A percentile compares a stretch with the other conserved stretches of the same genome.
These are phyloP conservation scores for Micropterix aruncella DNA, from an alignment of 2,888 invertebrate species.

Conservation along the genomic window DNA sequence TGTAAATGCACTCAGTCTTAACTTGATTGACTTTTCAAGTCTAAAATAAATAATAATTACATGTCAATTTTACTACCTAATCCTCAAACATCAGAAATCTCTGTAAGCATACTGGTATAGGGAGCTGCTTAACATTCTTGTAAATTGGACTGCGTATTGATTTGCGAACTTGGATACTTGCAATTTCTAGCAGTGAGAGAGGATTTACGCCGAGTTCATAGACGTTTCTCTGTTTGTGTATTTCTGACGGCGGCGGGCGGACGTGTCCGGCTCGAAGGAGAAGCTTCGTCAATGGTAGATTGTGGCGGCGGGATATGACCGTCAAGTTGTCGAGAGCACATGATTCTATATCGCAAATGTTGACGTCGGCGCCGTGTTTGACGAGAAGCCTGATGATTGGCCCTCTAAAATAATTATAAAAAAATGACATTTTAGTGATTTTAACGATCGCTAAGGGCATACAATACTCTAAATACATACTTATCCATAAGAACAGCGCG, in stretches of 20 bases:
- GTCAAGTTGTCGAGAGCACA: conserved; percentile 40
- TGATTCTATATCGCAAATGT: conserved; percentile 38
- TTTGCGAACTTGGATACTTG: background rate
- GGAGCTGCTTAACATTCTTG: background rate
- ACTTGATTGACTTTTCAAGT: no score
- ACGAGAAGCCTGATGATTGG: conserved; percentile 40
- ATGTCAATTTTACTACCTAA: no score
- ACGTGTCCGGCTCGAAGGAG: background rate
- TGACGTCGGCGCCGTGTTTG: conserved; percentile 48
- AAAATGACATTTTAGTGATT: conserved; percentile 8
- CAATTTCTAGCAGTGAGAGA: background rate
- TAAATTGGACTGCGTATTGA: background rate
- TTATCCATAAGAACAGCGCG: conserved; percentile 34
- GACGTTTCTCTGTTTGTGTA: background rate
- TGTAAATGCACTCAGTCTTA: no score
- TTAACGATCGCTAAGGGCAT: no score
- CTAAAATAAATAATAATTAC: no score
- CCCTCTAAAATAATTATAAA: conserved; percentile 21
- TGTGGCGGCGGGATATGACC: conserved; percentile 14
- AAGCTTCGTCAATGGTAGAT: background rate
- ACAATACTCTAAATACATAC: no score
- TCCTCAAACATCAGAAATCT: background rate
- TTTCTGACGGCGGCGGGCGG: background rate
- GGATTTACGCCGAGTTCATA: background rate
- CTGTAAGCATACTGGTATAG: background rate